Base-by-base conservation (phyloP, 1,140 invertebrate species). In the Dinoponera quadriceps region DNA sequence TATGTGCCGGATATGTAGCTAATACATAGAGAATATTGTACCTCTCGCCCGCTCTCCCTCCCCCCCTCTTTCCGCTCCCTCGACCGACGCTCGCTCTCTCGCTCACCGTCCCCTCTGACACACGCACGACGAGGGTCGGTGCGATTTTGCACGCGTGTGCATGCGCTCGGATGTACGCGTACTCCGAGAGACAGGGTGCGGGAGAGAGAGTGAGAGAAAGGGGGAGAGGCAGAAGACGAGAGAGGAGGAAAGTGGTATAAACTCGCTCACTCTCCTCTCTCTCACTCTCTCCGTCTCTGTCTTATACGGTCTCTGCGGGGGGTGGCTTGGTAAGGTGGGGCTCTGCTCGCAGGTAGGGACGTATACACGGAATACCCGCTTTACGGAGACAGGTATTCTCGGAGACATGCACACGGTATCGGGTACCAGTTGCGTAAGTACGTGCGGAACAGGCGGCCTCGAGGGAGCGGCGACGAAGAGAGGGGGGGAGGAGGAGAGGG, bases 21-120 rank as follows among this genome's bases (percentile, higher is more conserved):
- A 91, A 92, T 92, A 91, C 89, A 90, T 90, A 89, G 90, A 88
- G 90, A 91, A 91, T 91, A 92, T 91, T 86, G 88, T 87, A 72
- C 55, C 80, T 82, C 89, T 85, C 89, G 63, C 81, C 74, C 74
- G 62, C 38, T 57, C 57, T 38, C 48, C 51, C 82, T 85, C 82
- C 72, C 82, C 60, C 85, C 33, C 48, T 69, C 84, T 72, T 27
- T 74, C 60, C 69, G 22, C 54, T 44, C 62, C 20, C 68, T 55
- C 63, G 25, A 71, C 59, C 66, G 2, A 85, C 82, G 84, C 74
- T 74, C 83, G 48, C 66, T 87, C 55, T 82, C 55, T 83, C 38
- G 25, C 83, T 77, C 62, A 69, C 59, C 13, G 48, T 66, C 54
- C 59, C 81, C 55, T 63, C 60, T 14, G 68, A 27, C 49, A 71